A percentile compares a stretch with the other conserved stretches of the same genome.
Evolutionary conservation across 2,888 invertebrate species (phyloP).

Genomic region (Spilosoma lubricipeda): DNA sequence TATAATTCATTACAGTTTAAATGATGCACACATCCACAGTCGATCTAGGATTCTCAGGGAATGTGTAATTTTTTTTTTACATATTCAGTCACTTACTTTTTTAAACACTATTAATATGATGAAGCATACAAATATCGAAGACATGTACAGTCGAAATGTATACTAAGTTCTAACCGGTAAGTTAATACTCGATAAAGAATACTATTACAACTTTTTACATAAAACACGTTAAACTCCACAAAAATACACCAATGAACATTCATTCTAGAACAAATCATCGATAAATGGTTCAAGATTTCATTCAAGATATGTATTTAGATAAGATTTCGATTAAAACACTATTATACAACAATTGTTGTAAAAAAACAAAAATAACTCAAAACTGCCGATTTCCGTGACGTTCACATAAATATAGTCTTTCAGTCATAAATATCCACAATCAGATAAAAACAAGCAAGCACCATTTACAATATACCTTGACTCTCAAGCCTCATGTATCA

Average conservation of each 20-base stretch:
- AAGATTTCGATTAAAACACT: conserved; percentile 35
- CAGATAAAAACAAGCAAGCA: conserved; percentile 41
- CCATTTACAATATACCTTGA: conserved; percentile 33
- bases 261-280: conserved; percentile 42
- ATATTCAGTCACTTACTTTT: conserved; percentile 41
- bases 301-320: conserved; percentile 53
- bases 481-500: conserved; percentile 28
- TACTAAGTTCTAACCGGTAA: conserved; percentile 44
- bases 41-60: conserved; percentile 18
- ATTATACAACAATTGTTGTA: conserved; percentile 27
- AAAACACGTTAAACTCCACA: conserved; percentile 42
- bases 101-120: conserved; percentile 36
- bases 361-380: conserved; percentile 35
- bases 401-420: conserved; percentile 26
- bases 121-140: conserved; percentile 48
- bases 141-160: conserved; percentile 50
- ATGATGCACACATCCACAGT: conserved; percentile 13
- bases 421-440: conserved; percentile 28
- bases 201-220: conserved; percentile 50
- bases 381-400: conserved; percentile 22
- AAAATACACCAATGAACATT: conserved; percentile 44
- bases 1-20: conserved; percentile 21
- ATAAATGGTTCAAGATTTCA: conserved; percentile 24
- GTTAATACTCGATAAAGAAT: conserved; percentile 53
- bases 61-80: conserved; percentile 20